A percentile compares a stretch with the other conserved stretches of the same genome.
These are phyloP conservation scores for Ichneumon xanthorius DNA, from an alignment of 2,888 invertebrate genomes.

Conservation along the genomic window DNA sequence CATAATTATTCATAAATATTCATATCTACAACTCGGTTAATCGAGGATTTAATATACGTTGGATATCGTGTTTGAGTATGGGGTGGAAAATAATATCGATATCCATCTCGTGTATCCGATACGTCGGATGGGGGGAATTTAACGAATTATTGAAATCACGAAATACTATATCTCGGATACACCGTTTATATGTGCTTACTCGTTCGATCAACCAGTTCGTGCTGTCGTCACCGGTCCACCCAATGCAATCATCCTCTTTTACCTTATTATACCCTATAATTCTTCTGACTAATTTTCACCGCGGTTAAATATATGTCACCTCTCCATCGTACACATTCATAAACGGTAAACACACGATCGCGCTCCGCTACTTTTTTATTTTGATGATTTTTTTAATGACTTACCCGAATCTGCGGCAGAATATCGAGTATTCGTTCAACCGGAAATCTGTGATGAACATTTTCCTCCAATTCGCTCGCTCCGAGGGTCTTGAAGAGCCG, in stretches of 20 bases:
- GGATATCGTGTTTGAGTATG: background rate
- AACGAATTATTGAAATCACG: constrained; percentile 32
- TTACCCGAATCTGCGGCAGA: constrained; percentile 89
- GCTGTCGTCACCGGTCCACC: background rate
- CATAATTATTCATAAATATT: constrained; percentile 11
- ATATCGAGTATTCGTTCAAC: constrained; percentile 86
- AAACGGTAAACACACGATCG: background rate
- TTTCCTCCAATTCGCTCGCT: constrained; percentile 83
- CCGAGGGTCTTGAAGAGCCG: constrained; percentile 87
- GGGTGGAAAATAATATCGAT: constrained; percentile 19
- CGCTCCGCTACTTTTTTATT: background rate
- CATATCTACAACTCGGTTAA: background rate
- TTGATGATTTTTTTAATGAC: constrained; percentile 57
- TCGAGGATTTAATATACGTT: constrained; percentile 18
- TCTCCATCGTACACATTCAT: background rate
- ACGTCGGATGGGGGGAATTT: background rate
- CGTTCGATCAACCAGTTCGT: background rate
- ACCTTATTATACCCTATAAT: background rate
- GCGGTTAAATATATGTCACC: constrained; percentile 20
- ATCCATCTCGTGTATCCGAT: background rate
- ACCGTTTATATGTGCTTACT: too few relatives aligned
- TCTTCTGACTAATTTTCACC: constrained; percentile 5
- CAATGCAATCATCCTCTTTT: constrained; percentile 26
- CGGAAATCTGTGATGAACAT: constrained; percentile 86
- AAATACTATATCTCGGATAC: background rate